Percentiles rank a stretch among this genome's conserved stretches.
phyloP scores from a whole-genome alignment of 2,888 invertebrate species.

The Drepana falcataria region DNA sequence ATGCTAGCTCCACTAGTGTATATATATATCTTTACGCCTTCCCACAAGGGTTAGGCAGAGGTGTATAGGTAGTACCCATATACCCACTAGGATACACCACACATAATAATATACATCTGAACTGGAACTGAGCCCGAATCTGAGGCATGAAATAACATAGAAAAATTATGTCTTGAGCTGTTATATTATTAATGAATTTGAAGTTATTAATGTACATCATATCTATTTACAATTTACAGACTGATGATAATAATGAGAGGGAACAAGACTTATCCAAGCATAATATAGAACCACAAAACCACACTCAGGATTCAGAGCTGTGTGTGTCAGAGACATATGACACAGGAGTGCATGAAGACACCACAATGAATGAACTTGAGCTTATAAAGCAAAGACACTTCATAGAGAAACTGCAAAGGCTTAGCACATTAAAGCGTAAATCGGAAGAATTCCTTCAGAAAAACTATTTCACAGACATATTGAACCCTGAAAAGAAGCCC shows the following conservation, averaged over 20 bases:
- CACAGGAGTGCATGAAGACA: slow-evolving; percentile 39
- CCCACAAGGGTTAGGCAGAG: too few relatives aligned
- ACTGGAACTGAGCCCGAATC: too few relatives aligned
- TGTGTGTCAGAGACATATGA: slow-evolving; percentile 53
- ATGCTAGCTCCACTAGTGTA: too few relatives aligned
- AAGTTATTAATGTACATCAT: too few relatives aligned
- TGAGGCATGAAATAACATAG: too few relatives aligned
- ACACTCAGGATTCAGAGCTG: slow-evolving; percentile 51
- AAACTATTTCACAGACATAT: slow-evolving; percentile 57
- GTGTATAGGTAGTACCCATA: too few relatives aligned
- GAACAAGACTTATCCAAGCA: slow-evolving; percentile 56
- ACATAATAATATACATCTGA: too few relatives aligned
- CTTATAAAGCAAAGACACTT: slow-evolving; percentile 63
- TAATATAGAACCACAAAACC: slow-evolving; percentile 41
- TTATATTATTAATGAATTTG: too few relatives aligned
- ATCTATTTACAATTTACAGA: slow-evolving; percentile 38
- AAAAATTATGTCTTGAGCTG: too few relatives aligned
- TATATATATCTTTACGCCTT: too few relatives aligned
- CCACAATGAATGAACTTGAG: slow-evolving; percentile 50
- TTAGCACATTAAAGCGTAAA: slow-evolving; percentile 68
- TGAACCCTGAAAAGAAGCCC: slow-evolving; percentile 60
- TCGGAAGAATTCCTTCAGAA: slow-evolving; percentile 69
- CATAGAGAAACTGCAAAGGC: slow-evolving; percentile 65
- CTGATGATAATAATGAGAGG: slow-evolving; percentile 57
- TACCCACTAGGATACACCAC: too few relatives aligned